phyloP scores from a whole-genome alignment of 2,113 vertebrate species.

The Ursus arctos region DNA sequence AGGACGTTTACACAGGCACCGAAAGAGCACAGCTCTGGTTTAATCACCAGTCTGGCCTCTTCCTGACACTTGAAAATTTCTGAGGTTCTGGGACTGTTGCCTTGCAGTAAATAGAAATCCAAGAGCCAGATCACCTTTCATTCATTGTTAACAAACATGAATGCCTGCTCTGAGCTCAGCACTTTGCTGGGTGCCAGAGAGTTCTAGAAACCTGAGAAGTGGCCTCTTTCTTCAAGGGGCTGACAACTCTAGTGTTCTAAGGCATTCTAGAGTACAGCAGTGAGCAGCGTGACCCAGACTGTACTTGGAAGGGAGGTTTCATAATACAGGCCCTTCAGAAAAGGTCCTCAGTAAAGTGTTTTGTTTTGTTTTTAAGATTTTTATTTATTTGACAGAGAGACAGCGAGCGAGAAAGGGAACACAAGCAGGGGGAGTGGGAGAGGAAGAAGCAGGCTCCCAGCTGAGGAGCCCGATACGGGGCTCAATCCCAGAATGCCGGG shows the following conservation, averaged over 20 bases:
- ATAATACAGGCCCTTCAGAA: not conserved
- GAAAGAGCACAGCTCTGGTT: not conserved
- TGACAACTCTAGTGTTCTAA: not conserved
- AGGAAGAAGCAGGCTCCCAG: too few species aligned
- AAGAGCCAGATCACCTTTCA: slow-evolving; percentile 1
- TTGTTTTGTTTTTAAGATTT: too few species aligned
- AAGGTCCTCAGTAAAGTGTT: not conserved
- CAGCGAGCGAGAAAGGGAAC: too few species aligned
- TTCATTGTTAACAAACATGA: slow-evolving; percentile 36
- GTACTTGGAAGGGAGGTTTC: slow-evolving; percentile 25
- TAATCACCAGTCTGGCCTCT: not conserved
- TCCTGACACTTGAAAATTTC: slow-evolving; percentile 36
- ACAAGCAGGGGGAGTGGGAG: too few species aligned
- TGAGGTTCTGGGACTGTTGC: slow-evolving; percentile 50
- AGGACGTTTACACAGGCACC: not conserved
- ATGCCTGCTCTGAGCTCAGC: not conserved
- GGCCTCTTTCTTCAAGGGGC: not conserved
- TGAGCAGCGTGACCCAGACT: not conserved
- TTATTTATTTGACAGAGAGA: too few species aligned
- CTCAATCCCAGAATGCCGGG: too few species aligned
- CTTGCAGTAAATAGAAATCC: slow-evolving; percentile 28
- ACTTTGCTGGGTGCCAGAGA: not conserved
- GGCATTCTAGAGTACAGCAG: not conserved
- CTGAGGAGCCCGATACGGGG: too few species aligned
- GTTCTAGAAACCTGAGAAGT: slow-evolving; percentile 20